Evolutionary conservation across 2,888 invertebrate genomes (phyloP).

Genomic region (Lochmaea crataegi): DNA sequence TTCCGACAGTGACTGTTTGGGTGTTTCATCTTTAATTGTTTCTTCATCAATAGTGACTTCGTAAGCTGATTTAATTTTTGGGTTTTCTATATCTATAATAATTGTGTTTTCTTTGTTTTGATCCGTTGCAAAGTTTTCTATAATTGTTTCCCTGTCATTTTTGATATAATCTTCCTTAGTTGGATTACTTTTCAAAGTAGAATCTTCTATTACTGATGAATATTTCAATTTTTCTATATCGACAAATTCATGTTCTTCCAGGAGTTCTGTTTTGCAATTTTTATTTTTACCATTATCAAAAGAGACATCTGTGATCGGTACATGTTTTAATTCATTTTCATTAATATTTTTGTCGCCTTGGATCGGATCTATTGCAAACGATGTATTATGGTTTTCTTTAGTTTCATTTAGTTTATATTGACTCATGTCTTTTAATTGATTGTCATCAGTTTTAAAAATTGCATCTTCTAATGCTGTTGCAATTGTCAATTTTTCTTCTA

Average conservation of each 20-base stretch:
- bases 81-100: not conserved
- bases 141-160: not conserved
- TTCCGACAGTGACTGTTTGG: not conserved
- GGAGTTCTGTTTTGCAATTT: not conserved
- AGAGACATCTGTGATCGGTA: not conserved
- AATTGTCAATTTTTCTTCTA: not conserved
- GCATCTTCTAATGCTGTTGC: not conserved
- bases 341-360: not conserved
- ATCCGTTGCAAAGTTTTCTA: not conserved
- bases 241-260: not conserved
- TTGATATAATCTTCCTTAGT: not conserved
- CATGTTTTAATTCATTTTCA: not conserved
- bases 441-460: not conserved
- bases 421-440: not conserved
- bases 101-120: not conserved
- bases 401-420: not conserved
- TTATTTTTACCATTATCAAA: not conserved
- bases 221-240: not conserved
- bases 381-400: not conserved
- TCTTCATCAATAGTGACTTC: not conserved
- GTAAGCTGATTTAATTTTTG: not conserved
- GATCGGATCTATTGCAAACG: not conserved
- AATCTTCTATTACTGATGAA: not conserved
- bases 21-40: not conserved
- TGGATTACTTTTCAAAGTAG: not conserved